Conservation (phyloP, 2,888 invertebrate species). For the Zele albiditarsus region DNA sequence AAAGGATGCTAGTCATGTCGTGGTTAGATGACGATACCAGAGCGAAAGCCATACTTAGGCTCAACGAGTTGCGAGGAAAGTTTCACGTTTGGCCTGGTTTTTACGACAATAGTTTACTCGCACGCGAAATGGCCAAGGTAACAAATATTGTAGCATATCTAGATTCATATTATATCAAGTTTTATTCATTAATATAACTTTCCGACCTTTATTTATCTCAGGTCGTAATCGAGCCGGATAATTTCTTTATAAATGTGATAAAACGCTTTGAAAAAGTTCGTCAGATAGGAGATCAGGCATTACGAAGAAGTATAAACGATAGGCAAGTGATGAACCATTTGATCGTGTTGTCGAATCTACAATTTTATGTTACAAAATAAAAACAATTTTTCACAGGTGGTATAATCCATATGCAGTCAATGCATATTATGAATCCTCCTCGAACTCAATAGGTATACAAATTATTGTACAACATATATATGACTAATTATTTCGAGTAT, state of each 20-base stretch:
- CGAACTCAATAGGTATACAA: conserved; percentile 73
- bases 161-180: neutral
- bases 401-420: conserved; percentile 74
- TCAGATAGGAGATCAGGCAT: conserved; percentile 58
- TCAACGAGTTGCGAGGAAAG: conserved; percentile 70
- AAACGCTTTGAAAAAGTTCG: conserved; percentile 69
- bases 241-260: conserved; percentile 73
- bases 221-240: conserved; percentile 69
- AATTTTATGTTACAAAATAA: conserved; percentile 4
- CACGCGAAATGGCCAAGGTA: conserved; percentile 66
- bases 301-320: conserved; percentile 62
- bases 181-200: conserved; percentile 21
- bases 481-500: neutral
- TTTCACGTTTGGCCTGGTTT: conserved; percentile 73
- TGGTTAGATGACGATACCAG: conserved; percentile 73
- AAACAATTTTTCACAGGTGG: conserved; percentile 64
- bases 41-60: conserved; percentile 71
- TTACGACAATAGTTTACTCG: conserved; percentile 64
- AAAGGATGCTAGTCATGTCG: conserved; percentile 69
- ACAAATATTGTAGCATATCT: conserved; percentile 33
- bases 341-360: neutral
- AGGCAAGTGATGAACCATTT: conserved; percentile 55
- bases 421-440: conserved; percentile 74
- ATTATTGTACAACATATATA: neutral
- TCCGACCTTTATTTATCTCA: conserved; percentile 42